phyloP scores from a whole-genome alignment of 2,113 vertebrate species.

The Microtus montanus region DNA sequence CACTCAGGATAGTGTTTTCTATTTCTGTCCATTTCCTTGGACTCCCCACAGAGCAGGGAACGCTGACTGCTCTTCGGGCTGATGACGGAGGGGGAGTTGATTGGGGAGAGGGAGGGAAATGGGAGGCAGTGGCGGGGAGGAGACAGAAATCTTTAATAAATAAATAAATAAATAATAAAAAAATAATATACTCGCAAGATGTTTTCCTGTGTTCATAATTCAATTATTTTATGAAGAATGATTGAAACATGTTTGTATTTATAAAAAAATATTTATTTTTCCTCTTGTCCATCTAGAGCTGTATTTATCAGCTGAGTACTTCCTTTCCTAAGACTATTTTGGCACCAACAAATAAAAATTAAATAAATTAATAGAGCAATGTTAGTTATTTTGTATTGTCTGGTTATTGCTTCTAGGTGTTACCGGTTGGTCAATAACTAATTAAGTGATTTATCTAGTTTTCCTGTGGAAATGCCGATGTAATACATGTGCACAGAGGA shows the following conservation, averaged over 20 bases:
- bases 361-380: background rate
- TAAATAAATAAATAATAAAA: too few species aligned
- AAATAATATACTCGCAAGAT: background rate
- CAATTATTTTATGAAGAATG: background rate
- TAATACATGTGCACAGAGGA: background rate
- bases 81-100: too few species aligned
- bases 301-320: background rate
- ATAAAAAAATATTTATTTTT: background rate
- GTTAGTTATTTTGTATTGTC: background rate
- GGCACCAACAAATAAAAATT: background rate
- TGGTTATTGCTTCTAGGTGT: background rate
- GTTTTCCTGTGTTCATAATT: background rate
- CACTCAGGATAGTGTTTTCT: too few species aligned
- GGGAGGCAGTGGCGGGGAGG: too few species aligned
- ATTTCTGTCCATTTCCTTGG: too few species aligned
- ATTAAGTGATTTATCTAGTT: background rate
- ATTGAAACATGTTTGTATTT: background rate
- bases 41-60: too few species aligned
- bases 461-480: background rate
- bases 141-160: too few species aligned
- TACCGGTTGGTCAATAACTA: conserved; percentile 5
- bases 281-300: background rate
- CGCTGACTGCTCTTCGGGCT: too few species aligned
- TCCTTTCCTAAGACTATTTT: background rate
- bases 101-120: too few species aligned